phyloP scores from a whole-genome alignment of 2,797 vertebrate species.

The Oreochromis mossambicus region DNA sequence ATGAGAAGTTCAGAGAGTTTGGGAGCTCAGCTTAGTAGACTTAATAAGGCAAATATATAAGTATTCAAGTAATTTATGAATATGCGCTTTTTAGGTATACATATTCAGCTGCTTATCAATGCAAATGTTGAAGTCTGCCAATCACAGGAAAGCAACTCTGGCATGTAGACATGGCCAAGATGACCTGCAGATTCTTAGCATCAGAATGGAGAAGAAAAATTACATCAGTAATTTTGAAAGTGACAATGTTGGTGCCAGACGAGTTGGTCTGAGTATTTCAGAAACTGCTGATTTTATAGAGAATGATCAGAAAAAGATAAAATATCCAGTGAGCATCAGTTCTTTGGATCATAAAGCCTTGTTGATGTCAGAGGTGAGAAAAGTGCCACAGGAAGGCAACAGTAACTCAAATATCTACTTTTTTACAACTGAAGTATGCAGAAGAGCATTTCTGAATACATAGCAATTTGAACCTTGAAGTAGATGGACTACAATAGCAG shows the following conservation, averaged over 20 bases:
- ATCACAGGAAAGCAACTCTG: not conserved
- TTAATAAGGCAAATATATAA: not conserved
- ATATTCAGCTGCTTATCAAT: not conserved
- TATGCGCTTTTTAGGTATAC: not conserved
- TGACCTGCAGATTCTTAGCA: not conserved
- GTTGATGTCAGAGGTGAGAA: not conserved
- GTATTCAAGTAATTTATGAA: not conserved
- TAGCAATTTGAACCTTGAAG: not conserved
- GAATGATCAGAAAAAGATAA: not conserved
- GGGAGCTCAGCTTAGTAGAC: not conserved
- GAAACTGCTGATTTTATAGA: not conserved
- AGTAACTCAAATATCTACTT: not conserved
- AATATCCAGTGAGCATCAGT: not conserved
- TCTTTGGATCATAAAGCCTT: not conserved
- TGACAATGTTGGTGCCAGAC: not conserved
- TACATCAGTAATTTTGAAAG: not conserved
- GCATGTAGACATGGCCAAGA: not conserved
- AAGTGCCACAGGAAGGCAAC: not conserved
- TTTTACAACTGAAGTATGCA: not conserved
- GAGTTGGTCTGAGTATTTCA: not conserved
- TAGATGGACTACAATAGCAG: not conserved
- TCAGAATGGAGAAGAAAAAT: not conserved
- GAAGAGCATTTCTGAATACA: not conserved
- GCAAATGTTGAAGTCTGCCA: not conserved
- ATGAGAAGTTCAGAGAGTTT: not conserved